These are phyloP conservation scores for Tipula helvola DNA, from an alignment of 2,888 invertebrate species.

Conservation along the genomic window DNA sequence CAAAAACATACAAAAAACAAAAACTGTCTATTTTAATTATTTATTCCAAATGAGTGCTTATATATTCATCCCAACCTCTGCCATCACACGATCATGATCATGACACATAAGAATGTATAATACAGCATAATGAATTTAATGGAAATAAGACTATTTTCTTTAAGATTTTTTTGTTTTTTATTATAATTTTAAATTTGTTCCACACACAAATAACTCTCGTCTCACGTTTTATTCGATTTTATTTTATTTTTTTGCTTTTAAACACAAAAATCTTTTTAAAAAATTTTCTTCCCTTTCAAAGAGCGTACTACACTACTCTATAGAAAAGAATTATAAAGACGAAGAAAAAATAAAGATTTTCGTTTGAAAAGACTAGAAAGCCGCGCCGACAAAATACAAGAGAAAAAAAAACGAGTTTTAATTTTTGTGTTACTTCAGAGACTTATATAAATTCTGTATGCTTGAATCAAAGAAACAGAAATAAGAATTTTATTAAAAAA, in stretches of 20 bases:
- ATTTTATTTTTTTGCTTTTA: neutral
- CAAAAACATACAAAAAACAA: neutral
- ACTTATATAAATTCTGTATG: neutral
- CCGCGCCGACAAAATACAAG: neutral
- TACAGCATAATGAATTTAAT: neutral
- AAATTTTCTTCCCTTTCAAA: neutral
- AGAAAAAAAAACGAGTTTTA: neutral
- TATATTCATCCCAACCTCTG: neutral
- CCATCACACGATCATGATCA: neutral
- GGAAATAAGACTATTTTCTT: neutral
- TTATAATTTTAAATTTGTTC: conserved; percentile 9
- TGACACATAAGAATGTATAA: conserved; percentile 4
- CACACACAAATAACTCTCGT: conserved; percentile 4
- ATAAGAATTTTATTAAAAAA: neutral
- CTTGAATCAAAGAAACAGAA: neutral
- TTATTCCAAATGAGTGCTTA: neutral
- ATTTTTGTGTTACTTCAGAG: neutral
- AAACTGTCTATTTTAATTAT: neutral
- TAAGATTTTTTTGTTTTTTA: neutral
- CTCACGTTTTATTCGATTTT: neutral
- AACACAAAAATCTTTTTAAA: neutral
- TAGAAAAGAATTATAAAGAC: neutral
- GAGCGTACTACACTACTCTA: neutral
- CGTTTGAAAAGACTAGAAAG: neutral
- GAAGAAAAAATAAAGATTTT: neutral